Evolutionary conservation across 2,888 invertebrate genomes (phyloP), one percentile per base, ranked within the genome.

Genomic region (Eupithecia subfuscata): DNA sequence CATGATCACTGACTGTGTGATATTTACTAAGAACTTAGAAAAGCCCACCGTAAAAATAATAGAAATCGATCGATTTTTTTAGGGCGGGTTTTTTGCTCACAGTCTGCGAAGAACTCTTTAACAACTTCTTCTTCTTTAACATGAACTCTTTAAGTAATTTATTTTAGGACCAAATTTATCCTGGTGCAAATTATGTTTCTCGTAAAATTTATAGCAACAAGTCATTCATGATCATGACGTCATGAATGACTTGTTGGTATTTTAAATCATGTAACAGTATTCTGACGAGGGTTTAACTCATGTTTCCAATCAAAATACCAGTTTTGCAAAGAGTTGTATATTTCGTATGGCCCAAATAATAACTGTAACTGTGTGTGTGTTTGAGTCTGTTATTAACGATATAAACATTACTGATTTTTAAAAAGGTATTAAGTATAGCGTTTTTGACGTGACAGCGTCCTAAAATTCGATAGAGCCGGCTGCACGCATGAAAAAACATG

Each of bases 261-360:
- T 71, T 70, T 65, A 64, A 76, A 68, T 70, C 56, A 43, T 56
- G 30, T 76, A 74, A 74, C 76, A 64, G 76, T 71, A 76, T 69
- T 74, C 63, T 30, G 52, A 56, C 65, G 45, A 71, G 68, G 73
- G 63, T 71, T 52, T 56, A 72, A 68, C 52, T 56, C 70, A 18
- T 63, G 69, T 43, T 37, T 67, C 40, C 67, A 70, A 70, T 73
- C 67, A 70, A 40, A 67, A 70, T 68, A 76, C 76, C 76, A 45
- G 76, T 76, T 76, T 48, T 48, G 70, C 25, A 68, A 12, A 40
- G 37, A 45, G 11, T 60, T 60, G 1, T 60, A 37, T 45, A 63
- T 67, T 68, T 73, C 45, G 65, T 75, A 16, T 73, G 12, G 48
- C 22, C 12, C 25, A 60, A 56, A 60, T 60, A 25, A 25, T 60